These are phyloP conservation scores for Imbricaverruca yamaguchii DNA, from an alignment of 2,888 invertebrate genomes.

Conservation along the genomic window DNA sequence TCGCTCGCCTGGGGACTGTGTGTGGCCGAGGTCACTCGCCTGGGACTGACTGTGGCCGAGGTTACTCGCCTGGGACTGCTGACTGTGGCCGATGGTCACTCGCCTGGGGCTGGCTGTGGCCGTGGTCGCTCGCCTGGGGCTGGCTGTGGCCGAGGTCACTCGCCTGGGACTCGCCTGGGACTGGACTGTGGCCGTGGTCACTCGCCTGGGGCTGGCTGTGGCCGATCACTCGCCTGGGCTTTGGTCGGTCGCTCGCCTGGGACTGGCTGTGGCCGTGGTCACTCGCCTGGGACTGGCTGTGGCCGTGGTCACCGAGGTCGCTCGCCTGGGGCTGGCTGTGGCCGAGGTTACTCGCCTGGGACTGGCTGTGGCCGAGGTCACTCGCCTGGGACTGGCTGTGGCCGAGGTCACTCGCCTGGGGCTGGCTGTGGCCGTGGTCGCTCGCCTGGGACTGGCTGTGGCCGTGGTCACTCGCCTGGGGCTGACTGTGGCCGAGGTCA, in stretches of 20 bases:
- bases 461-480: neutral
- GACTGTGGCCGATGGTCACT: neutral
- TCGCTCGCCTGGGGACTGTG: neutral
- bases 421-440: neutral
- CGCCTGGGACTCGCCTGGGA: neutral
- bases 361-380: neutral
- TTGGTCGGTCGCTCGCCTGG: neutral
- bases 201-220: neutral
- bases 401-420: constrained; percentile 35
- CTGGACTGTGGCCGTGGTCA: neutral
- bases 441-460: neutral
- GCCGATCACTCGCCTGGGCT: neutral
- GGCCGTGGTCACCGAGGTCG: neutral
- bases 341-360: neutral
- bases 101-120: neutral
- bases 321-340: neutral
- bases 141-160: constrained; percentile 35
- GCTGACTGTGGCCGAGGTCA: neutral
- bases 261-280: constrained; percentile 35
- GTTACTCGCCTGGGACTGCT: neutral
- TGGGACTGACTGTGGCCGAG: neutral
- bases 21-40: constrained; percentile 35
- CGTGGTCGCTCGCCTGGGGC: neutral
- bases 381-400: neutral
- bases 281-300: neutral